A percentile compares a stretch with the other conserved stretches of the same genome.
Conservation (phyloP, 2,888 invertebrate species). For the Diarsia brunnea region DNA sequence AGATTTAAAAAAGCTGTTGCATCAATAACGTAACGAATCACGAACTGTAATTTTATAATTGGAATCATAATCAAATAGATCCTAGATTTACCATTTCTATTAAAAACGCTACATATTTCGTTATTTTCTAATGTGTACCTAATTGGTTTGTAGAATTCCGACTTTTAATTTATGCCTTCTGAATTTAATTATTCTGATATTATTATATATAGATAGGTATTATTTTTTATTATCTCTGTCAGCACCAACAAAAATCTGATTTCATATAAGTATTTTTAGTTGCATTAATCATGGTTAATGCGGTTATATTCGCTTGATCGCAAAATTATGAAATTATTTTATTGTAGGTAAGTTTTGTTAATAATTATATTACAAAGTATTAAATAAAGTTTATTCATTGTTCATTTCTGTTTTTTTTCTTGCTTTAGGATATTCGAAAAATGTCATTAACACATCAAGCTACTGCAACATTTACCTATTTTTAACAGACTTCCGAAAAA, state of each 20-base stretch:
- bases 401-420: constrained; percentile 25
- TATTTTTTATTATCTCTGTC: background rate
- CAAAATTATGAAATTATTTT: constrained; percentile 39
- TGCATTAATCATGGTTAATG: constrained; percentile 21
- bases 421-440: background rate
- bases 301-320: constrained; percentile 38
- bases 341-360: constrained; percentile 39
- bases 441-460: background rate
- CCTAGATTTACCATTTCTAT: background rate
- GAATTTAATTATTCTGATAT: constrained; percentile 2
- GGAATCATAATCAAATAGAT: background rate
- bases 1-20: background rate
- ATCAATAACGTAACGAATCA: background rate
- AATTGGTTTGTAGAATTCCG: background rate
- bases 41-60: background rate
- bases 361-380: constrained; percentile 28
- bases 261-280: constrained; percentile 7
- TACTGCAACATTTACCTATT: too few relatives aligned
- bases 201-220: background rate
- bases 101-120: background rate
- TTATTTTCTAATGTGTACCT: background rate
- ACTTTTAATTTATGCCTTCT: background rate
- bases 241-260: background rate
- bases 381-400: constrained; percentile 38
- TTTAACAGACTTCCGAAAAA: too few relatives aligned